Evolutionary conservation across 2,113 vertebrate genomes (phyloP), one percentile per base, ranked within the genome.

Genomic region (Eretmochelys imbricata): DNA sequence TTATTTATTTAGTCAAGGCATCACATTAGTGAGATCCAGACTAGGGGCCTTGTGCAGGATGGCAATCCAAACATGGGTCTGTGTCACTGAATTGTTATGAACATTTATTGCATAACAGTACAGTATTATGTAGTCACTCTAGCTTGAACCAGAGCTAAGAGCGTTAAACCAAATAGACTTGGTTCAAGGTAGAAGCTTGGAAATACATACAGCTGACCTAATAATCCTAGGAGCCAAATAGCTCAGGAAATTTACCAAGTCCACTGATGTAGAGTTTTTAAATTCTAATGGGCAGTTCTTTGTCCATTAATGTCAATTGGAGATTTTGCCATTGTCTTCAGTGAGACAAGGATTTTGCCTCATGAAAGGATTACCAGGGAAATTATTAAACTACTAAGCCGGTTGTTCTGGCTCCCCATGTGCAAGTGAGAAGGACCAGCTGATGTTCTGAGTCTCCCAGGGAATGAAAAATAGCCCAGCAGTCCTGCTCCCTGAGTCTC

Each of bases 1-100:
- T 69, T 92, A n/a, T 16, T 93, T 94, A 75, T 95, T 83, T n/a
- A 55, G 65, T 88, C 62, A 94, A 78, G 72, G 20, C 78, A 95
- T 86, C 78, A 69, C 75, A 92, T 42, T 35, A 83, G 79, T 48
- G 54, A 94, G 91, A 89, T 90, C 88, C 8, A 69, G 87, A 3
- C 53, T 53, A n/a, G 42, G 10, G 80, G 48, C 12, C 80, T 0
- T 81, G 27, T 42, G 80, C 91, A 92, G 94, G 84, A 79, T 80
- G 86, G 22, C 42, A 88, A 59, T 86, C 91, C 62, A 86, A 51
- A 46, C 6, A 88, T 57, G 84, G 62, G 35, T 80, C 49, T 62
- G 69, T 80, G 51, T 13, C 25, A 3, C 35, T 55, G 29, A 27
- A 72, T 42, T 57, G 22, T 31, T 85, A 54, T 14, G 78, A 82